Evolutionary conservation across 1,140 invertebrate genomes (phyloP), one percentile per base, ranked within the genome.

Genomic region (Hormaphis cornu): DNA sequence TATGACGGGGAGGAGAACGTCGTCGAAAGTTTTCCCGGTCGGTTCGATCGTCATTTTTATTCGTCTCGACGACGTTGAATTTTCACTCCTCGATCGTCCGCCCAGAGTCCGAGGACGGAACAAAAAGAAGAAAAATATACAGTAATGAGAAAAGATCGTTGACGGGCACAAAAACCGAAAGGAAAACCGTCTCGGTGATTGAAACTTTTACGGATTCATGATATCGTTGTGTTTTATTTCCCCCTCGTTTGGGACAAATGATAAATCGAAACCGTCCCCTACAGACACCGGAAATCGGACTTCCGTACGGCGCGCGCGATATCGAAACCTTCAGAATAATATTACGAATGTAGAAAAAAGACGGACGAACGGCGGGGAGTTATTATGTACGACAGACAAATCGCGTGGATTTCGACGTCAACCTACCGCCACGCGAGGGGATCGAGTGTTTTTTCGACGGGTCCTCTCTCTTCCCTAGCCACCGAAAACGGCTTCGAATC

Each of bases 201-300:
- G 54, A 58, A 58, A 58, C 54, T 58, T 58, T 58, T 58, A 40
- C 14, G 22, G 35, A 40, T 58, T 58, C 54, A 58, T 56, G 37
- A 37, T 56, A 56, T 20, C 30, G 14, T 40, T 24, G n/a, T n/a
- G n/a, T n/a, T n/a, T n/a, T n/a, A n/a, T n/a, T n/a, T n/a, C n/a
- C n/a, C n/a, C n/a, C n/a, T 40, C 20, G 6, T 3, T 16, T 18
- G 54, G 54, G 33, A 37, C 33, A 24, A 58, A 24, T 58, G 54
- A 58, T 40, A 58, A 40, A 58, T 58, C 54, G 35, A 40, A n/a
- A n/a, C 33, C 16, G 16, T 35, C 30, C 20, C 35, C 35, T 24
- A 5, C 54, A n/a, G 33, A 16, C 30, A n/a, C 54, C 33, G 54
- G 54, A 58, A 58, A 35, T 58, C 54, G 10, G 22, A 58, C 35